These are phyloP conservation scores for Enteromius treurensis DNA, from an alignment of 2,797 vertebrate genomes.

Conservation along the genomic window DNA sequence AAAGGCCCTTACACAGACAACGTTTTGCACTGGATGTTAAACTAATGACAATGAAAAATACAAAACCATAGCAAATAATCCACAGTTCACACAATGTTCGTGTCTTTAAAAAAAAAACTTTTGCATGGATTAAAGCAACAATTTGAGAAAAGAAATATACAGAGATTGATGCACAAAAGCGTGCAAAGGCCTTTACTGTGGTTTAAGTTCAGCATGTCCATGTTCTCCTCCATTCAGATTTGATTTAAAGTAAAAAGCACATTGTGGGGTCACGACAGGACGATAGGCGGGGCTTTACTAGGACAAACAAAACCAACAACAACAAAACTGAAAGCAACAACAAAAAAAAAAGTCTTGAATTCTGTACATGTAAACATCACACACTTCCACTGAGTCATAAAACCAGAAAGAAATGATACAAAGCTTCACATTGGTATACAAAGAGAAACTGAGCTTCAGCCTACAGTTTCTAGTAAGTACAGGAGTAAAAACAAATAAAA, in stretches of 20 bases:
- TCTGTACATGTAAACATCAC: slow-evolving; percentile 99
- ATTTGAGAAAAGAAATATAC: slow-evolving; percentile 39
- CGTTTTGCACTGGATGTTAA: not conserved
- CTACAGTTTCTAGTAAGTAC: slow-evolving; percentile 81
- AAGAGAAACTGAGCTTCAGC: slow-evolving; percentile 87
- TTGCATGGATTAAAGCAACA: slow-evolving; percentile 29
- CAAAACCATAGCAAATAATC: slow-evolving; percentile 3
- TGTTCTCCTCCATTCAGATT: slow-evolving; percentile 41
- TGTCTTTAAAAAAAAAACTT: not conserved
- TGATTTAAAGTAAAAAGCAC: slow-evolving; percentile 46
- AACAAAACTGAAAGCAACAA: slow-evolving; percentile 59
- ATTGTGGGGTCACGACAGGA: slow-evolving; percentile 44
- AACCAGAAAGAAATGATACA: slow-evolving; percentile 94
- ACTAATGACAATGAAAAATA: not conserved
- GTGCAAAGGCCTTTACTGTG: slow-evolving; percentile 63
- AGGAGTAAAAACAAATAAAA: slow-evolving; percentile 80
- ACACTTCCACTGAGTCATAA: slow-evolving; percentile 99
- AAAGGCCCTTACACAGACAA: slow-evolving; percentile 62
- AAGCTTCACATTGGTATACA: slow-evolving; percentile 99
- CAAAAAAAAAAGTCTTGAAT: slow-evolving; percentile 76
- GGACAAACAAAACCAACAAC: slow-evolving; percentile 52
- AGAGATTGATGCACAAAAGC: slow-evolving; percentile 41
- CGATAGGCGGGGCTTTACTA: slow-evolving; percentile 41
- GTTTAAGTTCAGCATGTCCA: slow-evolving; percentile 50
- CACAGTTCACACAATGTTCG: not conserved